Conservation (phyloP, 2,113 vertebrate species). For the Glaucidium brasilianum region DNA sequence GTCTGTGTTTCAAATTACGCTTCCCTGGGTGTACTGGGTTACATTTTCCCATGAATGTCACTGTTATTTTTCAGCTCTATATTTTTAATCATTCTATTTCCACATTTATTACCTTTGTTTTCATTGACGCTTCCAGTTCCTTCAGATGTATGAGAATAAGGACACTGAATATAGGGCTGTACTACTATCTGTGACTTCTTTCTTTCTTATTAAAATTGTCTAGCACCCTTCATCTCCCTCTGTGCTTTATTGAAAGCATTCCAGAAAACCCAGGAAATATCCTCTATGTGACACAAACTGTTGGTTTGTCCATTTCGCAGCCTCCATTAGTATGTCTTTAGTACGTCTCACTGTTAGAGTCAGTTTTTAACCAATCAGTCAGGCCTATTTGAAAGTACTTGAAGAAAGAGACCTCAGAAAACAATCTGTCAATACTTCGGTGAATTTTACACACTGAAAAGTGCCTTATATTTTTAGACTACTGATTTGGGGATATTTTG, state of each 20-base stretch:
- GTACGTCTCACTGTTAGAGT: not conserved
- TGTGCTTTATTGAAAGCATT: not conserved
- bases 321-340: not conserved
- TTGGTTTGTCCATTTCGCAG: not conserved
- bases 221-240: not conserved
- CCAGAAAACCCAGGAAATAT: not conserved
- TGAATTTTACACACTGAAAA: not conserved
- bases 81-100: slow-evolving; percentile 9
- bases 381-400: not conserved
- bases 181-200: not conserved
- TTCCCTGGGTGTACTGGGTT: slow-evolving; percentile 44
- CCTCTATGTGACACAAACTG: not conserved
- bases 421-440: not conserved
- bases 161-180: not conserved
- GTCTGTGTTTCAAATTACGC: slow-evolving; percentile 55
- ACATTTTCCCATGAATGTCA: slow-evolving; percentile 63
- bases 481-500: not conserved
- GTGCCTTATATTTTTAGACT: not conserved
- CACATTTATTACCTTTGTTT: not conserved
- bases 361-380: not conserved
- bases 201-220: not conserved
- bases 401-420: not conserved
- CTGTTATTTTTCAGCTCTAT: slow-evolving; percentile 25
- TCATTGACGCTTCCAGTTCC: not conserved
- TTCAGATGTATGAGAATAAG: not conserved